These are phyloP conservation scores for Elegia similella DNA, from an alignment of 2,888 invertebrate species.

Conservation along the genomic window DNA sequence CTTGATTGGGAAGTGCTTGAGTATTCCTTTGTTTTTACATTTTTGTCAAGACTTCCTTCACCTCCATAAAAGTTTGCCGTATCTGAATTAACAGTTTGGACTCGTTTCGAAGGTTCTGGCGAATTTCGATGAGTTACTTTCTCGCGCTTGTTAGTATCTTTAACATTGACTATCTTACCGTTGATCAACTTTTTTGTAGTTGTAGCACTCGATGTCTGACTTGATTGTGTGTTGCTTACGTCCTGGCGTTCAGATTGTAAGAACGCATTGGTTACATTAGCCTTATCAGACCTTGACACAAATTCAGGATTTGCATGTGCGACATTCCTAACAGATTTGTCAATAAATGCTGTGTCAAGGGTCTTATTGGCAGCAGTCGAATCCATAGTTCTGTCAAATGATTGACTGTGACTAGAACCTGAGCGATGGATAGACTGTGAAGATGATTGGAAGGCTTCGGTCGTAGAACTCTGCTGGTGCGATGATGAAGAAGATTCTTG, in stretches of 20 bases:
- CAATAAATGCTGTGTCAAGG: constrained; percentile 70
- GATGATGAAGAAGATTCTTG: constrained; percentile 65
- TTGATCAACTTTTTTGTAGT: constrained; percentile 35
- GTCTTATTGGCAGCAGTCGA: constrained; percentile 63
- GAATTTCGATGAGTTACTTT: constrained; percentile 53
- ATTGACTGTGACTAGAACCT: constrained; percentile 61
- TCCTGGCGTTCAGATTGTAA: constrained; percentile 69
- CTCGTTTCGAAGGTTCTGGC: constrained; percentile 50
- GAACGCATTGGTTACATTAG: constrained; percentile 63
- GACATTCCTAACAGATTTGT: constrained; percentile 46
- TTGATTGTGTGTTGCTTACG: constrained; percentile 50
- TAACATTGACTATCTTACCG: constrained; percentile 40
- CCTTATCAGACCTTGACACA: constrained; percentile 57
- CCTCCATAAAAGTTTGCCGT: constrained; percentile 65
- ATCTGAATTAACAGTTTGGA: constrained; percentile 55
- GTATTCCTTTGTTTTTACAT: constrained; percentile 56
- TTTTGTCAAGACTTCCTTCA: constrained; percentile 59
- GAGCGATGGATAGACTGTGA: constrained; percentile 67
- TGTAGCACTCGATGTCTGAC: constrained; percentile 34
- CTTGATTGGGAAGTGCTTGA: constrained; percentile 68
- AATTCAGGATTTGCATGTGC: constrained; percentile 47
- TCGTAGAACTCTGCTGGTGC: constrained; percentile 68
- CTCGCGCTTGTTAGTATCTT: constrained; percentile 52
- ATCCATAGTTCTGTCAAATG: constrained; percentile 63
- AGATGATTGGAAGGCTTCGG: constrained; percentile 67